Conservation (phyloP, 2,113 vertebrate genomes). For the Ptilorrhoa leucosticta region DNA sequence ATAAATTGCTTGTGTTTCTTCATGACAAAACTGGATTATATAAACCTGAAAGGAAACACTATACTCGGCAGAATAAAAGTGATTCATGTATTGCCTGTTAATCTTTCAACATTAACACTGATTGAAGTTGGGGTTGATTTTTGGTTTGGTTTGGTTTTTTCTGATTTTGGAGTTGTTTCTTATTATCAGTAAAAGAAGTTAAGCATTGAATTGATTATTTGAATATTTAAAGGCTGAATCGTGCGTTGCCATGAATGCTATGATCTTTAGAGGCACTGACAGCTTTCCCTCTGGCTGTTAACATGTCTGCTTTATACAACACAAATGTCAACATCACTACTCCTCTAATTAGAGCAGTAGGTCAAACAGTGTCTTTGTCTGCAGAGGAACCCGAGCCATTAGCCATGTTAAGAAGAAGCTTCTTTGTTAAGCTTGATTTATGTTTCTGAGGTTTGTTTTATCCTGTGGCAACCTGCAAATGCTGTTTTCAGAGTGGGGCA, state of each 20-base stretch:
- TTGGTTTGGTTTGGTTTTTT: neutral
- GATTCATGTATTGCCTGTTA: neutral
- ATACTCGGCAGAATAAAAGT: neutral
- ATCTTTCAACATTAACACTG: neutral
- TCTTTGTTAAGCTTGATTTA: conserved; percentile 28
- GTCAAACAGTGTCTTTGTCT: conserved; percentile 63
- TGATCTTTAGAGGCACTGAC: conserved; percentile 66
- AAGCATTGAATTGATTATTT: conserved; percentile 30
- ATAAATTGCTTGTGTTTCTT: neutral
- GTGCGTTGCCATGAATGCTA: neutral
- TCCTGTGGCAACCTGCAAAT: neutral
- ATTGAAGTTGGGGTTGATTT: neutral
- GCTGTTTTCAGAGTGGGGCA: neutral
- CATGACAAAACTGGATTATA: neutral
- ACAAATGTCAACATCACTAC: conserved; percentile 64
- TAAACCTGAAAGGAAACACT: neutral
- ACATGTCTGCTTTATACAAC: conserved; percentile 52
- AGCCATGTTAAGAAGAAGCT: neutral
- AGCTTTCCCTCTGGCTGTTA: conserved; percentile 63
- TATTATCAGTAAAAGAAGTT: neutral
- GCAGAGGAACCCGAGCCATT: conserved; percentile 12
- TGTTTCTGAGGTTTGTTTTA: neutral
- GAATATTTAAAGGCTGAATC: conserved; percentile 36
- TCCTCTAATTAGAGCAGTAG: conserved; percentile 70
- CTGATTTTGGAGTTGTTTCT: neutral